Evolutionary conservation across 2,888 invertebrate genomes (phyloP), one percentile per base, ranked within the genome.

Genomic region (Tholera decimalis): DNA sequence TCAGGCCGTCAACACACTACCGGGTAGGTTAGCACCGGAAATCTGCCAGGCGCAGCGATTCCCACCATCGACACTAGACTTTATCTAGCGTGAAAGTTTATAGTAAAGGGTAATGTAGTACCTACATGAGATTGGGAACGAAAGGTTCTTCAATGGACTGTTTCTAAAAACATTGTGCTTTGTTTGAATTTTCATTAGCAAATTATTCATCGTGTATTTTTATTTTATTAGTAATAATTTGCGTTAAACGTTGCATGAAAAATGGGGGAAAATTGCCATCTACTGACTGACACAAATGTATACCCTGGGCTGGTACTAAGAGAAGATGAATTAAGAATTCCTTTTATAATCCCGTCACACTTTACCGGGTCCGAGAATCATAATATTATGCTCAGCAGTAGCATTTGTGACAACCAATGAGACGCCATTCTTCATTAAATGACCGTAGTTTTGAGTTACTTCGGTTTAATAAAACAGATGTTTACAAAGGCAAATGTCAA

Each of bases 11-110:
- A 62, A 60, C 60, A 73, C 37, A 73, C 39, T 53, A 58, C 44
- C 62, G 57, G 24, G 28, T 61, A 46, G 28, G 61, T 60, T 63
- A 22, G 57, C 13, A 63, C 33, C 60, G 74, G 70, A 77, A 66
- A 77, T 77, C 60, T 70, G 70, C 66, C 61, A 53, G 56, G 60
- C 65, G 35, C 65, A 66, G 50, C 46, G 9, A 44, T 54, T 53
- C 35, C 51, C 49, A 39, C 63, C 39, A 54, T 64, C 59, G 49
- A 63, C 51, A 71, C 66, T 58, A 73, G 63, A 33, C 51, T 69
- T 77, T 77, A 77, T 77, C 66, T 73, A 73, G 64, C 62, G 73
- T 77, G 62, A 77, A 66, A 70, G 59, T 69, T 76, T 68, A 73
- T 72, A 60, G 75, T 54, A 47, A 60, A 68, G 39, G 47, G 49